These are phyloP conservation scores for Lampris incognitus DNA, from an alignment of 2,113 vertebrate species.

Conservation along the genomic window DNA sequence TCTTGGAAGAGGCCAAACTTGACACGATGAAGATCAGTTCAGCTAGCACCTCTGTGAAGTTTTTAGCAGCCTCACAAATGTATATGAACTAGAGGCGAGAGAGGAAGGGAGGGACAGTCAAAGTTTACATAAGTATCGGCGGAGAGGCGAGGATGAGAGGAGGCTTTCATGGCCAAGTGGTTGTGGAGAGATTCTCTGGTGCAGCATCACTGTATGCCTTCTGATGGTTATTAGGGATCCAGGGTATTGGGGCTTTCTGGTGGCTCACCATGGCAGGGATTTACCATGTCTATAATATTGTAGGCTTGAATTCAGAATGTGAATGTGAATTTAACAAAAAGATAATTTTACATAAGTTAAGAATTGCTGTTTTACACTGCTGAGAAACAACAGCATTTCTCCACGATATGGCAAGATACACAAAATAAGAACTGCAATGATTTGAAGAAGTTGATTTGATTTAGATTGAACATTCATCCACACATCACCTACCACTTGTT, in stretches of 20 bases:
- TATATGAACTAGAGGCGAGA: slow-evolving; percentile 56
- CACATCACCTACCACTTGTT: too few species aligned
- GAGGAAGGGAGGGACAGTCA: slow-evolving; percentile 30
- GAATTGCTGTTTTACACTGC: too few species aligned
- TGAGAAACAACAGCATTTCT: too few species aligned
- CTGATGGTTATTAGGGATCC: background rate
- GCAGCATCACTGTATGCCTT: background rate
- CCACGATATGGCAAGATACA: too few species aligned
- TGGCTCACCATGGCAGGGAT: background rate
- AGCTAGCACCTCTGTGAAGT: slow-evolving; percentile 77
- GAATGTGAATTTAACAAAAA: too few species aligned
- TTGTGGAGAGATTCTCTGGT: slow-evolving; percentile 38
- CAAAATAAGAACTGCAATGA: too few species aligned
- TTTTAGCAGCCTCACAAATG: slow-evolving; percentile 75
- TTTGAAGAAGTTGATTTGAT: too few species aligned
- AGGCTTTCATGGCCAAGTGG: slow-evolving; percentile 65
- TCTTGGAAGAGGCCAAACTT: slow-evolving; percentile 35
- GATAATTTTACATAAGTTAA: too few species aligned
- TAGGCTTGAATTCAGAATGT: background rate
- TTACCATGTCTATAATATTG: background rate
- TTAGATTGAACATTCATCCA: too few species aligned
- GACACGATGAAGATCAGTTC: slow-evolving; percentile 48
- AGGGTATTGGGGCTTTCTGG: background rate
- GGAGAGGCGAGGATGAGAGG: slow-evolving; percentile 62
- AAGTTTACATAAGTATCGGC: slow-evolving; percentile 64